phyloP scores from a whole-genome alignment of 1,140 invertebrate species.

The Archivesica marissinica region DNA sequence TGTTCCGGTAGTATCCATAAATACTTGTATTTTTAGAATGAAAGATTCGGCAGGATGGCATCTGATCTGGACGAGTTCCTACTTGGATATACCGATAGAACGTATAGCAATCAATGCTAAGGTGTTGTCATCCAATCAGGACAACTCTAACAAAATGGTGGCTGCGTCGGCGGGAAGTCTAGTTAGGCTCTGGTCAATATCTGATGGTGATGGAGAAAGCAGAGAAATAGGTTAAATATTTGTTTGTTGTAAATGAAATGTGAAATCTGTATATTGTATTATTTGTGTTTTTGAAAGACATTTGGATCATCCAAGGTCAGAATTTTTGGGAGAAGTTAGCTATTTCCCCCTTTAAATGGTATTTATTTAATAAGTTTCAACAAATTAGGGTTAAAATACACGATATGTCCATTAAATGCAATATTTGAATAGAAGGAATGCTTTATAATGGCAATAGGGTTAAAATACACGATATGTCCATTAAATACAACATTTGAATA shows the following conservation, averaged over 20 bases:
- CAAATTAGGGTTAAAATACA: too few relatives aligned
- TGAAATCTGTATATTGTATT: not conserved
- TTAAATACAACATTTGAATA: too few relatives aligned
- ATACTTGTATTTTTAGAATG: conserved; percentile 86
- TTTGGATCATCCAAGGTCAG: too few relatives aligned
- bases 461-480: too few relatives aligned
- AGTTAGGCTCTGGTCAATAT: conserved; percentile 95
- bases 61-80: conserved; percentile 95
- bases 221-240: conserved; percentile 89
- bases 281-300: too few relatives aligned
- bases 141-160: conserved; percentile 91
- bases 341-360: too few relatives aligned
- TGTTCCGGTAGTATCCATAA: too few relatives aligned
- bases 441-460: too few relatives aligned
- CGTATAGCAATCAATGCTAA: conserved; percentile 97
- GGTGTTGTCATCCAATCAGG: conserved; percentile 87
- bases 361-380: too few relatives aligned
- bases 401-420: too few relatives aligned
- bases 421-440: too few relatives aligned
- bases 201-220: conserved; percentile 90
- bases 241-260: not conserved
- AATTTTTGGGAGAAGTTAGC: too few relatives aligned
- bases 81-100: conserved; percentile 95
- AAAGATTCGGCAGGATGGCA: conserved; percentile 99
- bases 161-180: conserved; percentile 93